These are phyloP conservation scores for Halichoerus grypus DNA, from an alignment of 2,113 vertebrate species.

Conservation along the genomic window DNA sequence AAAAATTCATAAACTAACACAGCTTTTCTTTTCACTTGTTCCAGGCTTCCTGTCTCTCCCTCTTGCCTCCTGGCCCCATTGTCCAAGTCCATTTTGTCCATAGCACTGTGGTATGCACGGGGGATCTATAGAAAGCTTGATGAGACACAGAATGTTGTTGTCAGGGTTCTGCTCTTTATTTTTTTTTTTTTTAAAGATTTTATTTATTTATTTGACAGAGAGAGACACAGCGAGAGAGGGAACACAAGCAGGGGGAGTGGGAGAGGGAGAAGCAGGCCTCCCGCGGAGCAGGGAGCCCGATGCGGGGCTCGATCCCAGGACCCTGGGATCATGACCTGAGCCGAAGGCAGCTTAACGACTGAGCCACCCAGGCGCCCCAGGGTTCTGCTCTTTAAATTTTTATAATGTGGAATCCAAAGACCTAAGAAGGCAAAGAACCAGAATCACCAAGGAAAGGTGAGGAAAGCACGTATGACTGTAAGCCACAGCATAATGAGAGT, in stretches of 20 bases:
- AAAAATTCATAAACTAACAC: not conserved
- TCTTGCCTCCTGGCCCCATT: not conserved
- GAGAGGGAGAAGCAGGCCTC: no score
- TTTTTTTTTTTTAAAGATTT: no score
- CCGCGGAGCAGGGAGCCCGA: no score
- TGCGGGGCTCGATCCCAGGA: no score
- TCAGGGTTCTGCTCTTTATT: not conserved
- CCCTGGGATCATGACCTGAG: no score
- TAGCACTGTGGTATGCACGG: accelerated
- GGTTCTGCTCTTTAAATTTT: not conserved
- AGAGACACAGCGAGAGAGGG: no score
- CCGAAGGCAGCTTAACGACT: no score
- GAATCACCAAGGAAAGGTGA: accelerated
- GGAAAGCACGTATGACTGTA: not conserved
- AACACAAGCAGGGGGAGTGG: no score
- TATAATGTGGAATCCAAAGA: not conserved
- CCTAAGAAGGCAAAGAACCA: not conserved
- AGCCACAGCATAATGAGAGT: not conserved
- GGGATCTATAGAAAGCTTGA: not conserved
- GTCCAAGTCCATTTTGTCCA: not conserved
- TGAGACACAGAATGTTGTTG: not conserved
- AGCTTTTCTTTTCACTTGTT: not conserved
- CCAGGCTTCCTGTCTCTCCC: no score
- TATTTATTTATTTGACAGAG: no score
- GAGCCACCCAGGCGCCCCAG: no score